A percentile compares a stretch with the other conserved stretches of the same genome.
Evolutionary conservation across 64 coral and sea anemone species (phyloP).

Genomic region (Dendrophyllia cribrosa): DNA sequence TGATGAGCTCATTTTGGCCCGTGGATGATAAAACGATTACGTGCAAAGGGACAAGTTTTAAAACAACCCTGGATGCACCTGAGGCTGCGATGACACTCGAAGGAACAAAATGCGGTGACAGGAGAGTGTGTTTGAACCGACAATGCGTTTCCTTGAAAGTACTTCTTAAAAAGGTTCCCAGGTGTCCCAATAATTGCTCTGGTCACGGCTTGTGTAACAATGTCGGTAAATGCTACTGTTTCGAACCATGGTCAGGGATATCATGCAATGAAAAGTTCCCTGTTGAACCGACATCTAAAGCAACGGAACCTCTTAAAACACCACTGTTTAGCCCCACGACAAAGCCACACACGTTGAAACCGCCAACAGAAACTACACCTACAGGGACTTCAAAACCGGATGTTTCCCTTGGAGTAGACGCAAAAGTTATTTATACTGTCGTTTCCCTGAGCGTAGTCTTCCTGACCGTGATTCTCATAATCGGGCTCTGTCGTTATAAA

Average conservation of each 20-base stretch:
- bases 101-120: conserved; percentile 30
- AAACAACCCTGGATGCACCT: background rate
- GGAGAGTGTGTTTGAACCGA: conserved; percentile 17
- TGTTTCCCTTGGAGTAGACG: background rate
- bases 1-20: conserved; percentile 4
- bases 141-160: background rate
- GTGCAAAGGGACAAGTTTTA: conserved; percentile 17
- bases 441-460: background rate
- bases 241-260: background rate
- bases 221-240: conserved; percentile 16
- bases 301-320: background rate
- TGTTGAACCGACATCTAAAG: conserved; percentile 8
- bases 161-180: background rate
- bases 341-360: background rate
- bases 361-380: background rate
- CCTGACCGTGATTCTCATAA: background rate
- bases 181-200: conserved; percentile 22
- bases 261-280: conserved; percentile 6
- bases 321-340: background rate
- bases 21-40: background rate
- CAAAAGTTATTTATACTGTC: background rate
- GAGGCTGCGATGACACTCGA: conserved; percentile 38
- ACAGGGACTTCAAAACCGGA: background rate
- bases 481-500: background rate
- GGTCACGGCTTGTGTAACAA: conserved; percentile 37